These are phyloP conservation scores for Andricus curvator DNA, from an alignment of 2,888 invertebrate species.

Conservation along the genomic window DNA sequence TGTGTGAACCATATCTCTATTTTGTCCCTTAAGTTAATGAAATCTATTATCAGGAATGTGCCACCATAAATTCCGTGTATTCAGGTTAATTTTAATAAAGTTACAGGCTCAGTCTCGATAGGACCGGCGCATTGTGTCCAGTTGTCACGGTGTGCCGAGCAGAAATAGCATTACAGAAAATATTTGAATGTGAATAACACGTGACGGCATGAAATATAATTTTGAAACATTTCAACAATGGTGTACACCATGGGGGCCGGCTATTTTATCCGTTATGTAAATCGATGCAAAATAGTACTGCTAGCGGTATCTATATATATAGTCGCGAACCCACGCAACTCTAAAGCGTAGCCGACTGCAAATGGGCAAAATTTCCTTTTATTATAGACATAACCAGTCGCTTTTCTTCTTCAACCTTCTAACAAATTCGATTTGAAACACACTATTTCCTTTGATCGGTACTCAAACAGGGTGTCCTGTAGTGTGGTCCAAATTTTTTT, in stretches of 20 bases:
- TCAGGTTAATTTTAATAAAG: slow-evolving; percentile 59
- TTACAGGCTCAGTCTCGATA: slow-evolving; percentile 41
- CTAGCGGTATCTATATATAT: slow-evolving; percentile 54
- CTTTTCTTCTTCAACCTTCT: background rate
- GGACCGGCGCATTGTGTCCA: slow-evolving; percentile 59
- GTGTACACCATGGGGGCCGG: slow-evolving; percentile 56
- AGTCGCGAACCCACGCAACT: slow-evolving; percentile 42
- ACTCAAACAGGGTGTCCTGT: too few species aligned
- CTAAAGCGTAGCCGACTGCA: slow-evolving; percentile 39
- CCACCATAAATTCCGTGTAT: slow-evolving; percentile 48
- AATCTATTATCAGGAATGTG: slow-evolving; percentile 14
- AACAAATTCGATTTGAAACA: background rate
- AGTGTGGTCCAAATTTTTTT: too few species aligned
- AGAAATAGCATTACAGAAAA: slow-evolving; percentile 69
- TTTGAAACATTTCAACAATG: slow-evolving; percentile 73
- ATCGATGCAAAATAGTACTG: slow-evolving; percentile 74
- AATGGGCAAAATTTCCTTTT: slow-evolving; percentile 45
- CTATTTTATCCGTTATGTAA: slow-evolving; percentile 76
- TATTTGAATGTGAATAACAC: slow-evolving; percentile 74
- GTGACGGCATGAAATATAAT: slow-evolving; percentile 67
- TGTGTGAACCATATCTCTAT: background rate
- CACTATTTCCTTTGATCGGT: background rate
- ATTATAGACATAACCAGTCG: background rate
- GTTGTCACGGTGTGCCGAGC: slow-evolving; percentile 58
- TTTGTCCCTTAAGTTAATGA: background rate